Evolutionary conservation across 2,888 invertebrate species (phyloP).

Genomic region (Rhagium mordax): DNA sequence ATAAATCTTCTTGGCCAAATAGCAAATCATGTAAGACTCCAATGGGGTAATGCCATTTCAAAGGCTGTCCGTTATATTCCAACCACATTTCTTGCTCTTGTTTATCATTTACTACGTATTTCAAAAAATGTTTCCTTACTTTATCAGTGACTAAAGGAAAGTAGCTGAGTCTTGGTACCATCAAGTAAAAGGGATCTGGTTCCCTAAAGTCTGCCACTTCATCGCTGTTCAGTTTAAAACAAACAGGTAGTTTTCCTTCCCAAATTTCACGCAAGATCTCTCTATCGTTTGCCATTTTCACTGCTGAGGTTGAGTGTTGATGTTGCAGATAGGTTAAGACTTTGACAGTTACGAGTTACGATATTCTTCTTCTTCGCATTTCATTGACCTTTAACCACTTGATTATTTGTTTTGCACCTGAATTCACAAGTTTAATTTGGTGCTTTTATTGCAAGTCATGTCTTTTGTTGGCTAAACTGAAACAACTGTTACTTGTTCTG

Average conservation of each 20-base stretch:
- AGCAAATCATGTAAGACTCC: slow-evolving; percentile 94
- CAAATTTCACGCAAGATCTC: slow-evolving; percentile 95
- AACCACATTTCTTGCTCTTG: slow-evolving; percentile 95
- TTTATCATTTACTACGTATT: slow-evolving; percentile 85
- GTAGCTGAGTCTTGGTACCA: slow-evolving; percentile 94
- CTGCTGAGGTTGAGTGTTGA: slow-evolving; percentile 12
- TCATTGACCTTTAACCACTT: too few relatives aligned
- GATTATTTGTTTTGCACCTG: too few relatives aligned
- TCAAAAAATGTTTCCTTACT: slow-evolving; percentile 91
- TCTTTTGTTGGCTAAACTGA: too few relatives aligned
- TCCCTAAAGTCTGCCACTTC: slow-evolving; percentile 91
- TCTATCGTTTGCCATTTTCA: slow-evolving; percentile 91
- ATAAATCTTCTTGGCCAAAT: slow-evolving; percentile 75
- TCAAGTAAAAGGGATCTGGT: slow-evolving; percentile 93
- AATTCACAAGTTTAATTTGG: too few relatives aligned
- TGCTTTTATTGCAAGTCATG: too few relatives aligned
- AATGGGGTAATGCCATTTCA: slow-evolving; percentile 92
- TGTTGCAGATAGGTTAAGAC: not conserved
- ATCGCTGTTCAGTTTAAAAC: slow-evolving; percentile 90
- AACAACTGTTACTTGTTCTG: too few relatives aligned
- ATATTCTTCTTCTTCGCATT: not conserved
- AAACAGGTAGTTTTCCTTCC: slow-evolving; percentile 95
- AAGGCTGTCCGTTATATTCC: slow-evolving; percentile 90
- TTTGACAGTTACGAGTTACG: not conserved
- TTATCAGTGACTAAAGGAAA: slow-evolving; percentile 96